phyloP scores from a whole-genome alignment of 2,113 vertebrate species.

The Istiophorus platypterus region DNA sequence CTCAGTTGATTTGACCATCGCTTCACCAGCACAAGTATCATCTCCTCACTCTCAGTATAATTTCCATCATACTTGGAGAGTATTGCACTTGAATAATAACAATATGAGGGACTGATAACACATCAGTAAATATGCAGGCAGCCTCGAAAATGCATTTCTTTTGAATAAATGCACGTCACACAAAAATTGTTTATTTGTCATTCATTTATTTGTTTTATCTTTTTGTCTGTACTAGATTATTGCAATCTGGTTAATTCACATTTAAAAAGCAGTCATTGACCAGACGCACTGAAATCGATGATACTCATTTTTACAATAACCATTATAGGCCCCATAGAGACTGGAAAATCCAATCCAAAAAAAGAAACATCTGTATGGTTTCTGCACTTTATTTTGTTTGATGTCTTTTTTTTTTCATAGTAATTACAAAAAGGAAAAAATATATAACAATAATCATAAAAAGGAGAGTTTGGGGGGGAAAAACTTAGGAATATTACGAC shows the following conservation, averaged over 20 bases:
- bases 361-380: conserved; percentile 78
- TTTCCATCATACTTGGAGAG: not conserved
- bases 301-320: conserved; percentile 98
- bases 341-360: conserved; percentile 94
- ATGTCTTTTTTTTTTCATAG: conserved; percentile 87
- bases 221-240: conserved; percentile 95
- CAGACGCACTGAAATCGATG: conserved; percentile 96
- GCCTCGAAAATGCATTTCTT: conserved; percentile 1
- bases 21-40: too few relatives aligned
- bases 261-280: conserved; percentile 98
- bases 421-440: conserved; percentile 91
- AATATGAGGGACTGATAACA: not conserved
- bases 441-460: conserved; percentile 93
- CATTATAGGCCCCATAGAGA: conserved; percentile 92
- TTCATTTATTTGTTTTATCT: conserved; percentile 85
- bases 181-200: conserved; percentile 91
- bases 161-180: conserved; percentile 79
- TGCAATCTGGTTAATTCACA: conserved; percentile 99
- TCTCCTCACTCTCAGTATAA: too few relatives aligned
- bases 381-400: conserved; percentile 83
- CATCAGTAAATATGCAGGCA: not conserved
- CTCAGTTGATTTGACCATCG: too few relatives aligned
- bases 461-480: conserved; percentile 80
- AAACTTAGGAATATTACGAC: conserved; percentile 89
- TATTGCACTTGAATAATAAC: not conserved